Evolutionary conservation across 2,113 vertebrate species (phyloP), one percentile per base, ranked within the genome.

Genomic region (Columba janthina): DNA sequence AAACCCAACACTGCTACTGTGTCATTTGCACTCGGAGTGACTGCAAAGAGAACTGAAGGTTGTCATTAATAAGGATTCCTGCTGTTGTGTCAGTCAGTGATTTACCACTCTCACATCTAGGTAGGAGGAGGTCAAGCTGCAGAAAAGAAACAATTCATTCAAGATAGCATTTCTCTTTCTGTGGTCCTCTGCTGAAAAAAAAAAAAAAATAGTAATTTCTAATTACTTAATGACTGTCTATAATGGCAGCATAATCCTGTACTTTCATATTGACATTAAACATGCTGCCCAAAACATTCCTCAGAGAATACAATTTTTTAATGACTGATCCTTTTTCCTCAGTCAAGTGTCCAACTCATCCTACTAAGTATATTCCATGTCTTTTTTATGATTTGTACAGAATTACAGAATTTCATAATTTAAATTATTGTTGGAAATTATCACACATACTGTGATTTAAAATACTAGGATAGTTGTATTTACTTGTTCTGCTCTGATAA

Each of bases 91-190:
- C 89, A 88, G 73, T 73, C 79, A 56, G 60, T 96, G 95, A 98
- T 98, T 97, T 97, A 98, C 97, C 94, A 95, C 90, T 88, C 97
- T 96, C 85, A 54, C 75, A 82, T 93, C 86, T 71, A 84, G 93
- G 81, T 38, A 90, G 94, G n/a, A 97, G 81, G 86, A 93, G 94
- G 92, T 95, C 89, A 90, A 89, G 78, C 84, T 89, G 69, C 56
- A 96, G 50, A 95, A 94, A 95, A 75, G 85, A 97, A 96, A 92
- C 61, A 22, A 89, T 88, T 96, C 76, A 93, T 95, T 97, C 90
- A 87, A 96, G 80, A 64, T 86, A 85, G 89, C 48, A 95, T 96
- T 97, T 95, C 74, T 95, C 60, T 65, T 93, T 97, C 83, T 12
- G 36, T 1, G 15, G 71, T 32, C 89, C 92, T 53, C 21, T 73